phyloP scores from a whole-genome alignment of 1,140 invertebrate species.

The Euura saliciscinereae region DNA sequence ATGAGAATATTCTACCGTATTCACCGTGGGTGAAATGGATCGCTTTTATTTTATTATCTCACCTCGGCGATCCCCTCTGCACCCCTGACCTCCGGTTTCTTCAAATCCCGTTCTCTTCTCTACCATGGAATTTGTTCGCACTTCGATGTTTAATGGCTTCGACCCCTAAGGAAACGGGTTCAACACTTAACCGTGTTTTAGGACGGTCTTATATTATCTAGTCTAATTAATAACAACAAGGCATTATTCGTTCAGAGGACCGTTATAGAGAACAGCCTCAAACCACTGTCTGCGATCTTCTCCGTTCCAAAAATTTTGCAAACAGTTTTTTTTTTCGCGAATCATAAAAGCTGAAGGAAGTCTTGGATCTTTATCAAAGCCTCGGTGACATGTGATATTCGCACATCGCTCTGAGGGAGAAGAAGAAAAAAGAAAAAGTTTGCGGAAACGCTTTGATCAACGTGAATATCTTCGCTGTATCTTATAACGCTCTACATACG shows the following conservation, averaged over 20 bases:
- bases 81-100: background rate
- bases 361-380: no score
- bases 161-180: background rate
- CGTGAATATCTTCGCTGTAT: no score
- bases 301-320: no score
- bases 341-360: no score
- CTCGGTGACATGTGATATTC: no score
- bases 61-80: slow-evolving; percentile 23
- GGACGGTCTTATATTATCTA: background rate
- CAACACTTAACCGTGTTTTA: background rate
- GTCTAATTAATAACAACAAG: background rate
- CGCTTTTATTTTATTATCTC: slow-evolving; percentile 43
- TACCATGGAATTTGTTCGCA: slow-evolving; percentile 9
- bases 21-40: slow-evolving; percentile 30
- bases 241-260: background rate
- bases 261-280: background rate
- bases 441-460: no score
- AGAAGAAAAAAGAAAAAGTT: no score
- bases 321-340: no score
- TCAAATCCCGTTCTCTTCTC: slow-evolving; percentile 17
- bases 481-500: no score
- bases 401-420: no score
- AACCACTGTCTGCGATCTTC: background rate
- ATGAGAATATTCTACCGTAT: slow-evolving; percentile 20
- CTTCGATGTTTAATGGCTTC: background rate